Evolutionary conservation across 1,140 invertebrate species (phyloP), one percentile per base, ranked within the genome.

Genomic region (Plodia interpunctella): DNA sequence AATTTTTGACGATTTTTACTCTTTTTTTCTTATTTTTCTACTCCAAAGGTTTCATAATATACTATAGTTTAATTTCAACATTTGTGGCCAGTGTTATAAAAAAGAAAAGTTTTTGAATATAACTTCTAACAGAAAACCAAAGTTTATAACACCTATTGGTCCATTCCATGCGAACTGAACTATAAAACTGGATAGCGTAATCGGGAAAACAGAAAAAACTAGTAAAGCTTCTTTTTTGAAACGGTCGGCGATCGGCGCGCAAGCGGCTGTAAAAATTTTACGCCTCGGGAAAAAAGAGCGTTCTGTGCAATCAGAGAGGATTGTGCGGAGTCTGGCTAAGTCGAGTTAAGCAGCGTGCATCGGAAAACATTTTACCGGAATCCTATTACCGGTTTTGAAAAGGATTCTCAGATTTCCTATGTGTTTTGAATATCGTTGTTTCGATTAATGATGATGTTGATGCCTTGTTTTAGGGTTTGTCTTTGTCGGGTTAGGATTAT

Each of bases 231-330:
- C 38, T 55, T 49, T 61, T 51, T 51, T 55, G 15, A 56, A 61
- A 61, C 8, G 25, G 51, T 62, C 57, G 56, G 21, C 56, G 52
- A 57, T 63, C 53, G 62, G 51, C 38, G 60, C 3, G 57, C 21
- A 6, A 55, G 62, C 69, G 63, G 57, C 49, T 60, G 62, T 68
- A 72, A 74, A 77, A 79, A 76, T 76, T 80, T 77, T 62, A 73
- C 70, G 69, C 71, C 73, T 72, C 64, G 61, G 64, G 65, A 62
- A 74, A 74, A 78, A 61, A 75, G 78, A 32, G 21, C 2, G 13
- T 15, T 76, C 79, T 82, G 74, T 80, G 76, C 81, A 84, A 84
- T 82, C 79, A 82, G 76, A 68, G 56, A 51, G 73, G 78, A 82
- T 82, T 82, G 77, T 80, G 67, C 63, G 57, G 67, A 57, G 62